Base-by-base conservation (phyloP, 2,888 invertebrate genomes). In the Matsumyia berberina region DNA sequence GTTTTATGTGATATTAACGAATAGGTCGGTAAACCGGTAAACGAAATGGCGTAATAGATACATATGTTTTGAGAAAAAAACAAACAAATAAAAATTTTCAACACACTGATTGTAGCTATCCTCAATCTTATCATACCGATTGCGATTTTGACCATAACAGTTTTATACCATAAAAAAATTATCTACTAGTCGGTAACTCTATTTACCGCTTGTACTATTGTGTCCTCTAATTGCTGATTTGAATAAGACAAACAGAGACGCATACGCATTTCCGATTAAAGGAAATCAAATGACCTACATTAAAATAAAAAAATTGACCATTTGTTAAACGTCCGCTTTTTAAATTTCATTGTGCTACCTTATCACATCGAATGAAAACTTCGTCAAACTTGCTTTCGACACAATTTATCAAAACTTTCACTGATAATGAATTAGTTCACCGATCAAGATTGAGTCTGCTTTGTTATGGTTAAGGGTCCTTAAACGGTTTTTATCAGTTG, bases 271-370 rank as follows among this genome's bases (percentile, higher is more conserved):
- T 55, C 5, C 17, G 53, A 55, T 55, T 17, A 24, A 24, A 55
- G 46, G 11, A 19, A 19, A 46, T 55, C 33, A 31, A 33, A 33
- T 55, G 53, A 33, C 5, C 53, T 55, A 55, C 53, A 35, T 55
- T 55, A 1, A 31, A 12, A 42, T 1, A 42, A 5, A 2, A 19
- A 46, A 11, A 1, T 33, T 53, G 31, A 53, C 33, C 5, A 33
- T 15, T 11, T 1, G 11, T 33, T 17, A 2, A 9, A 17, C 15
- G 33, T 46, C 5, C 46, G 9, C 19, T 8, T 4, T 15, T 12
- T 9, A 31, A 33, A 35, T 4, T 55, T 11, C 12, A 5, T 55
- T 33, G 33, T 11, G 5, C 7, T 12, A 5, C 31, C 53, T 53
- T 53, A 53, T 55, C 53, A 33, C 6, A n/a, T n/a, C 12, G 12